phyloP scores from a whole-genome alignment of 2,113 vertebrate genomes.

The Neogale vison region DNA sequence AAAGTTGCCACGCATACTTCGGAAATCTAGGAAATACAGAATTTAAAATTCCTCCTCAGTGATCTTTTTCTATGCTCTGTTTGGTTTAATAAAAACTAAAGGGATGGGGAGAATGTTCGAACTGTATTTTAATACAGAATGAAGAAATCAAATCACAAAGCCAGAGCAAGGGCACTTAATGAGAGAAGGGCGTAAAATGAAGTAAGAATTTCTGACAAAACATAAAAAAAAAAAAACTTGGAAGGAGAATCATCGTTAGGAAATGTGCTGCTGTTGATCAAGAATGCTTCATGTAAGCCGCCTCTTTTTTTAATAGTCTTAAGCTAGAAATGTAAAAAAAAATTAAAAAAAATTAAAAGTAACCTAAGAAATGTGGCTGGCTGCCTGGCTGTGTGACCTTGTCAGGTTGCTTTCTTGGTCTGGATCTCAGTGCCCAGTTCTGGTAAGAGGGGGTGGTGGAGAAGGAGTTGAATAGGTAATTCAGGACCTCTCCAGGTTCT shows the following conservation, averaged over 20 bases:
- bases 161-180: background rate
- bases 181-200: background rate
- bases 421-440: background rate
- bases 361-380: background rate
- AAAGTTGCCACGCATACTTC: background rate
- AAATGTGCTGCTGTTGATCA: background rate
- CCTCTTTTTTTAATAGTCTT: background rate
- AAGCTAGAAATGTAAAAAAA: background rate
- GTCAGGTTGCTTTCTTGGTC: background rate
- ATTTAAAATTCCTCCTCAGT: constrained; percentile 9
- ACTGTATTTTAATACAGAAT: background rate
- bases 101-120: background rate
- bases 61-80: background rate
- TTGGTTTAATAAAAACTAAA: constrained; percentile 35
- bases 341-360: background rate
- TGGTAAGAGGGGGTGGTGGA: too few species aligned
- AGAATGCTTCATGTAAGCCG: background rate
- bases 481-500: background rate
- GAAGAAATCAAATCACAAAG: background rate
- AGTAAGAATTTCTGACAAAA: background rate
- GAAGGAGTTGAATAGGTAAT: background rate
- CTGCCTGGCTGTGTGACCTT: background rate
- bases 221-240: background rate
- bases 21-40: background rate
- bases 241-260: background rate